Evolutionary conservation across 2,113 vertebrate species (phyloP).

Genomic region (Oryctolagus cuniculus): DNA sequence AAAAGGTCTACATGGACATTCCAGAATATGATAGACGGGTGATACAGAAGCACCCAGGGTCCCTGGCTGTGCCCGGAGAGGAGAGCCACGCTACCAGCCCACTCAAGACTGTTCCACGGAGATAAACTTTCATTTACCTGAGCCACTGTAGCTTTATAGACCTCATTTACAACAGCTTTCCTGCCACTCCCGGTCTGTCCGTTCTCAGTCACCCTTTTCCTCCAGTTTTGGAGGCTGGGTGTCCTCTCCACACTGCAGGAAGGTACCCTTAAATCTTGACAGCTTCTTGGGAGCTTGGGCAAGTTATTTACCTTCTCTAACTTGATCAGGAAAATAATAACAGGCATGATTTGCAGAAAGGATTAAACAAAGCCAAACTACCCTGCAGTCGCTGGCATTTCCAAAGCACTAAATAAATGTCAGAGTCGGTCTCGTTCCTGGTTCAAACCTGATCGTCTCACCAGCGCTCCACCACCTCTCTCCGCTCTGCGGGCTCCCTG

Average conservation of each 20-base stretch:
- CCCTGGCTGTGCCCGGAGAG: neutral
- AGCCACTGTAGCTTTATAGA: neutral
- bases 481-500: neutral
- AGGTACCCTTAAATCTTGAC: neutral
- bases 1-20: neutral
- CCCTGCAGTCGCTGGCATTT: slow-evolving; percentile 17
- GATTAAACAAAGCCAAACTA: slow-evolving; percentile 10
- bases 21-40: neutral
- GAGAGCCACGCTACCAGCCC: neutral
- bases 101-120: neutral
- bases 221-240: neutral
- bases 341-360: slow-evolving; percentile 42
- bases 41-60: neutral
- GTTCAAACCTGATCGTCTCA: slow-evolving; percentile 51
- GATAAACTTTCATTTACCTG: neutral
- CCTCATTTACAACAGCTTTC: neutral
- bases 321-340: neutral
- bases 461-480: neutral
- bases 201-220: neutral
- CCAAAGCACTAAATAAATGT: slow-evolving; percentile 41
- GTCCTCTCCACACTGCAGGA: neutral
- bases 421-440: slow-evolving; percentile 9
- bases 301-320: slow-evolving; percentile 20
- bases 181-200: neutral
- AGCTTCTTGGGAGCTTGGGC: neutral